Evolutionary conservation across 2,888 invertebrate genomes (phyloP), one percentile per base, ranked within the genome.

Genomic region (Rambutsinella grinnellia): DNA sequence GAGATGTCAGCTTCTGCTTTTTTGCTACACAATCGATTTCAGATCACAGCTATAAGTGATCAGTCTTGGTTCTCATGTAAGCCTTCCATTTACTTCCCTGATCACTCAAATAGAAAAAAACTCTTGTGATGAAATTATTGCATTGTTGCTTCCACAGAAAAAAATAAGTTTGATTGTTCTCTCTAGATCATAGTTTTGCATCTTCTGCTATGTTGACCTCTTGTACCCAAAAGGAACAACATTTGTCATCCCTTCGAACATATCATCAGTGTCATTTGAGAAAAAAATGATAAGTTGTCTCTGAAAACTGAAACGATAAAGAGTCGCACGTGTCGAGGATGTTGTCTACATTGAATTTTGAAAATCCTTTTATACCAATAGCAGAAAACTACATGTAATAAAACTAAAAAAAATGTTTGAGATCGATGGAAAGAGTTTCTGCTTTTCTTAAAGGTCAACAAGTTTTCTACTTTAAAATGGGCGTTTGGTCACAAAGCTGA

Each of bases 41-140:
- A 70, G 69, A 76, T 69, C 69, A 70, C 76, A 76, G 70, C 60
- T 69, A 24, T 17, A 26, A 76, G 76, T 76, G 76, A 76, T 65
- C 69, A 76, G 76, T 76, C 76, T 76, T 76, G 54, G 46, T 56
- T 71, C 63, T 71, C 63, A 47, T 63, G 51, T 44, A 62, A 56
- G 46, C 36, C 36, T 36, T 36, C 36, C 36, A 36, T 36, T 36
- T 36, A 13, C 13, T 36, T 36, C 13, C 36, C 36, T 36, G 36
- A 36, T 36, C 36, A 36, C 5, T 36, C 36, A 36, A 36, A 36
- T 36, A 36, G 5, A 36, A 36, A 36, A 36, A 13, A 8, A 36
- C 36, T 36, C 6, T 5, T 5, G 13, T 36, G 36, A 36, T 5
- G 36, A 36, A 36, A 36, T 36, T 36, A 13, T 13, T 36, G 5